phyloP scores from a whole-genome alignment of 2,888 invertebrate species.

The Gortyna flavago region DNA sequence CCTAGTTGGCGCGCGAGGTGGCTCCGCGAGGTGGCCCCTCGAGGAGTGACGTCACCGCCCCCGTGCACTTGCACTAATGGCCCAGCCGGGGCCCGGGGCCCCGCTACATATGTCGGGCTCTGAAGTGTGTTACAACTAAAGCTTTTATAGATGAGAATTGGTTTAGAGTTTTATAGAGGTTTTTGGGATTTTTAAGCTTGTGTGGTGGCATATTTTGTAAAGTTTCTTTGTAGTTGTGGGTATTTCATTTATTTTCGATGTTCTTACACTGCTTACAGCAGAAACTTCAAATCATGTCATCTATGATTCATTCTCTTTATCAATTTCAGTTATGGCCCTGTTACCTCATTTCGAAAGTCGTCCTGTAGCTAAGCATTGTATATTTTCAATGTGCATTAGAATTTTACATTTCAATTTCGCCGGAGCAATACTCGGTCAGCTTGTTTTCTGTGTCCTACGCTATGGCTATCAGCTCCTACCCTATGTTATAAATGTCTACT shows the following conservation, averaged over 20 bases:
- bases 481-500: slow-evolving; percentile 9
- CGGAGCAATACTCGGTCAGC: neutral
- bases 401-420: slow-evolving; percentile 9
- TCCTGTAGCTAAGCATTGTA: neutral
- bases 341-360: neutral
- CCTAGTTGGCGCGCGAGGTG: slow-evolving; percentile 78
- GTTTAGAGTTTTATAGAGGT: slow-evolving; percentile 35
- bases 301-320: too few relatives aligned
- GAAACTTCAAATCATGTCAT: too few relatives aligned
- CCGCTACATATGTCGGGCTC: slow-evolving; percentile 51
- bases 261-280: neutral
- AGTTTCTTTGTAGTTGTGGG: neutral
- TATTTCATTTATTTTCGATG: neutral
- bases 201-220: neutral
- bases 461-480: neutral
- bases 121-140: slow-evolving; percentile 52
- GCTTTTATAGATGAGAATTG: slow-evolving; percentile 55
- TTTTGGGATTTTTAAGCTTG: slow-evolving; percentile 15
- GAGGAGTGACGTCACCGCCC: slow-evolving; percentile 79
- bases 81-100: slow-evolving; percentile 61
- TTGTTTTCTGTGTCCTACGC: slow-evolving; percentile 6
- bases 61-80: slow-evolving; percentile 79
- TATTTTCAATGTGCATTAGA: slow-evolving; percentile 1
- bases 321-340: neutral
- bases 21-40: slow-evolving; percentile 75